A percentile compares a stretch with the other conserved stretches of the same genome.
Conservation (phyloP, 92 coral and sea anemone genomes). For the Umimayanthus chanpuru region DNA sequence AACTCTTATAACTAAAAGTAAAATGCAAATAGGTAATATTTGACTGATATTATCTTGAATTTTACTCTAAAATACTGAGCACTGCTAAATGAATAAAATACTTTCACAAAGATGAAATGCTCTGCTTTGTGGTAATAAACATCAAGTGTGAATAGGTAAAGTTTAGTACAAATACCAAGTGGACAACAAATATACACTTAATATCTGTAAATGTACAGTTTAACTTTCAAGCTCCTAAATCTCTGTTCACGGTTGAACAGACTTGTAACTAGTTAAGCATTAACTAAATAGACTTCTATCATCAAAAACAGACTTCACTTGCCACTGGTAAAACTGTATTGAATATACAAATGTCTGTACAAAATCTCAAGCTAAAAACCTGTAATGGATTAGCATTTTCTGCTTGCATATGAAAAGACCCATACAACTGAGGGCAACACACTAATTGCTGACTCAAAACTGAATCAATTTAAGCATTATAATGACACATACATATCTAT, state of each 20-base stretch:
- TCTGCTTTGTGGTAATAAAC: not conserved
- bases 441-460: constrained; percentile 44
- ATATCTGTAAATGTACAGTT: not conserved
- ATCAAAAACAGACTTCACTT: not conserved
- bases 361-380: not conserved
- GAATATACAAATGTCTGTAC: constrained; percentile 6
- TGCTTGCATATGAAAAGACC: constrained; percentile 29
- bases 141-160: not conserved
- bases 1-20: constrained; percentile 3
- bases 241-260: constrained; percentile 24
- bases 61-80: not conserved
- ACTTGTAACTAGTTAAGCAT: constrained; percentile 33
- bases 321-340: not conserved
- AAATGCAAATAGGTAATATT: constrained; percentile 14
- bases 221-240: constrained; percentile 3
- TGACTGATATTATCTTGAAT: not conserved
- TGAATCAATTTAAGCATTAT: constrained; percentile 56
- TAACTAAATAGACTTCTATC: constrained; percentile 5
- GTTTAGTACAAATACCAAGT: constrained; percentile 5
- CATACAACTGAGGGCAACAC: constrained; percentile 21
- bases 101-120: not conserved
- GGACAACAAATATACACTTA: constrained; percentile 27
- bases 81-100: not conserved
- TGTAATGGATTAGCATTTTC: constrained; percentile 13
- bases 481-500: constrained; percentile 48